Base-by-base conservation (phyloP, 1,140 invertebrate genomes). In the Aradophagus sp. region DNA sequence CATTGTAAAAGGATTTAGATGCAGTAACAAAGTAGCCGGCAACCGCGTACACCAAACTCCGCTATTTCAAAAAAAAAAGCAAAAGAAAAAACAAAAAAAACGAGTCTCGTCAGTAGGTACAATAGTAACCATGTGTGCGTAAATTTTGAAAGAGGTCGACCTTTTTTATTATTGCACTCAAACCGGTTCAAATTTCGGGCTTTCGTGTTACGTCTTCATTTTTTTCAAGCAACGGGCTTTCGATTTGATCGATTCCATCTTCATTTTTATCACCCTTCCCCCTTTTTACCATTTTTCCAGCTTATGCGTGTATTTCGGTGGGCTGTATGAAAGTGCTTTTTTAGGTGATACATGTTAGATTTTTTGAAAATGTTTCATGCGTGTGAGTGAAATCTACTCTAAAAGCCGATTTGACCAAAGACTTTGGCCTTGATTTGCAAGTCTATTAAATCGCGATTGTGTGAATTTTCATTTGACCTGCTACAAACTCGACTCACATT, bases 21-120 rank as follows among this genome's bases (percentile, higher is more conserved):
- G 8, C 61, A 73, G 73, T 39, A 77, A 80, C 81, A 85, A 84
- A 83, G 84, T 85, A 84, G 70, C 84, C 83, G 78, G 78, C 76
- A 85, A 85, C 83, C 84, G 83, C 80, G 81, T 84, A 85, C 83
- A 86, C 84, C 84, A 86, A 86, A 86, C 83, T 82, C 81, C 80
- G 78, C 78, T 77, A 74, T 75, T 74, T 77, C 71, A 77, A 76
- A 80, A 76, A 74, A 77, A 80, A 76, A 74, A 77, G 75, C 71
- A 78, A 77, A 72, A 82, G 77, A 80, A 80, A 80, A 78, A 80
- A 73, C 4, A 65, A 69, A n/a, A n/a, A n/a, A n/a, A n/a, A n/a
- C n/a, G n/a, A n/a, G n/a, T n/a, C n/a, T n/a, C n/a, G n/a, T n/a
- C n/a, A n/a, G n/a, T n/a, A n/a, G n/a, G n/a, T n/a, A n/a, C n/a